Percentiles rank a stretch among this genome's conserved stretches.
These are phyloP conservation scores for Crocodylus rhombifer DNA, from an alignment of 2,797 vertebrate genomes.

Conservation along the genomic window DNA sequence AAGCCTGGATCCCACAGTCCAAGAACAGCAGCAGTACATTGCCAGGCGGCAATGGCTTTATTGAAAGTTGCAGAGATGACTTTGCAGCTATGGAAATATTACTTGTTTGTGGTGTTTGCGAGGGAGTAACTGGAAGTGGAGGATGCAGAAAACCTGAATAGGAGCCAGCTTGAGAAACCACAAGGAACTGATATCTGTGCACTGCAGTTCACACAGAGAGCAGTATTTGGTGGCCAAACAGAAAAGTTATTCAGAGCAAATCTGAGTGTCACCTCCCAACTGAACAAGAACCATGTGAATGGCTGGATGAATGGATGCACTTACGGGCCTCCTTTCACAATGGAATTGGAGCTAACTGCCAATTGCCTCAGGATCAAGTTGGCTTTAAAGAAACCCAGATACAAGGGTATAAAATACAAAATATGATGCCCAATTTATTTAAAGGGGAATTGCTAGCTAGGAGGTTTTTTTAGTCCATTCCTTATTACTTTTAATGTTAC, in stretches of 20 bases:
- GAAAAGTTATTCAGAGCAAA: neutral
- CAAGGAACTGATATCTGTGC: neutral
- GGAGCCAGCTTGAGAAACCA: neutral
- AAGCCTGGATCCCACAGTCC: neutral
- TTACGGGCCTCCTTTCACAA: neutral
- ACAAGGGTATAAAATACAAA: neutral
- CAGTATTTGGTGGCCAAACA: neutral
- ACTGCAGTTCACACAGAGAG: neutral
- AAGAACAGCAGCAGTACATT: neutral
- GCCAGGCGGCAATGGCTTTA: neutral
- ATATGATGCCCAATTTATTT: neutral
- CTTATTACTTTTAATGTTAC: neutral
- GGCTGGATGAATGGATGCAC: neutral
- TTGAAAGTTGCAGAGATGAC: neutral
- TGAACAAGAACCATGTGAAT: neutral
- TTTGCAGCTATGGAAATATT: slow-evolving; percentile 5
- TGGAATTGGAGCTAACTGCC: neutral
- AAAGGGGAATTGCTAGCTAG: neutral
- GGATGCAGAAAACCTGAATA: neutral
- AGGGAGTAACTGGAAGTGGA: neutral
- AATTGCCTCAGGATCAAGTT: neutral
- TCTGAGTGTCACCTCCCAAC: neutral
- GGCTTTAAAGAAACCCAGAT: neutral
- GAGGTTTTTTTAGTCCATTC: neutral
- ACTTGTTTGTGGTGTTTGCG: neutral